These are phyloP conservation scores for Leptinotarsa lineolata DNA, from an alignment of 1,140 invertebrate genomes.

Conservation along the genomic window DNA sequence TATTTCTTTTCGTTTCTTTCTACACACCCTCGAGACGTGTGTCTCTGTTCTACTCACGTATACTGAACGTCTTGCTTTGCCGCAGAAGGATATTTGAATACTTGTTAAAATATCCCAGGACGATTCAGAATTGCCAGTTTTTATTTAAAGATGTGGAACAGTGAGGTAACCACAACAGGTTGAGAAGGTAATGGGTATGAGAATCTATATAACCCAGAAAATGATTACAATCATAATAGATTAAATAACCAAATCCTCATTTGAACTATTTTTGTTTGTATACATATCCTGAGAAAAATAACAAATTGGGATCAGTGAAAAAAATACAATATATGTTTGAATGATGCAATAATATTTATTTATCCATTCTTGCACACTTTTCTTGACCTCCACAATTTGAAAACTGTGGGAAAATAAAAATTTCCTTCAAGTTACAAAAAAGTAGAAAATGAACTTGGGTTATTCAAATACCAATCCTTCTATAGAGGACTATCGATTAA, in stretches of 20 bases:
- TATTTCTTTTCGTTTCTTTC: not conserved
- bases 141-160: slow-evolving; percentile 17
- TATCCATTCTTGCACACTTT: too few relatives aligned
- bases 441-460: too few relatives aligned
- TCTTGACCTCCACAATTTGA: too few relatives aligned
- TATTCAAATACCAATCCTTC: too few relatives aligned
- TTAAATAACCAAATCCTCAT: not conserved
- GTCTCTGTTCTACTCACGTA: not conserved
- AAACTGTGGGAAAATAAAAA: too few relatives aligned
- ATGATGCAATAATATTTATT: not conserved
- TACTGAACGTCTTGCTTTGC: not conserved
- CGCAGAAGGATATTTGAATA: slow-evolving; percentile 11
- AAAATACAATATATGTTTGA: not conserved
- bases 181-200: not conserved
- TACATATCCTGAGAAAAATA: not conserved
- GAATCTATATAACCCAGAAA: not conserved
- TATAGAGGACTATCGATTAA: too few relatives aligned
- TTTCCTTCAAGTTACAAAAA: too few relatives aligned
- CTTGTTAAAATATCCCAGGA: slow-evolving; percentile 31
- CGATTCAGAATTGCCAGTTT: slow-evolving; percentile 30
- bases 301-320: not conserved
- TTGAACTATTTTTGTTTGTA: not conserved
- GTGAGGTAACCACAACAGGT: not conserved
- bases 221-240: too few relatives aligned
- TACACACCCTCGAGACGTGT: not conserved